phyloP scores from a whole-genome alignment of 2,113 vertebrate genomes.

The Zeus faber region DNA sequence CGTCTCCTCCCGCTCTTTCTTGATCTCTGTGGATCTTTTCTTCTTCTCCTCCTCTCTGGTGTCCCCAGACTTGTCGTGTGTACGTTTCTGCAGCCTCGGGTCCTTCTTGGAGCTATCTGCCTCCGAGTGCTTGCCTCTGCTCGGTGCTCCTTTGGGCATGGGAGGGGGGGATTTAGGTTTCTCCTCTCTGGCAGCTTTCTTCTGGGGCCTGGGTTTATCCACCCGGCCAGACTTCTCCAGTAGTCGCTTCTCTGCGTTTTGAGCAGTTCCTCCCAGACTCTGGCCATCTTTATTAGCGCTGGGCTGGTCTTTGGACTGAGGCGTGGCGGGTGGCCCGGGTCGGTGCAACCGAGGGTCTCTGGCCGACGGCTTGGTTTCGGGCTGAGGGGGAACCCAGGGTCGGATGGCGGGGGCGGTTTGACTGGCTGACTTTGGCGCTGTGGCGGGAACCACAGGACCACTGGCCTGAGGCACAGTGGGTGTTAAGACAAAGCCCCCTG shows the following conservation, averaged over 20 bases:
- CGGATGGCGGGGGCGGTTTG: conserved; percentile 75
- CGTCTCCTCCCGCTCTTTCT: conserved; percentile 85
- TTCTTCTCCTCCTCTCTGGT: conserved; percentile 78
- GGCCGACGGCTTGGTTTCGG: conserved; percentile 80
- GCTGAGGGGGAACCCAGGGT: conserved; percentile 76
- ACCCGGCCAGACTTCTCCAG: conserved; percentile 77
- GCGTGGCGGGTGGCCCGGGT: conserved; percentile 49
- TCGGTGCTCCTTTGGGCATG: conserved; percentile 74
- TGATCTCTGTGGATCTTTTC: conserved; percentile 80
- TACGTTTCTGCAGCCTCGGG: conserved; percentile 85
- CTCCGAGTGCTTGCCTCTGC: conserved; percentile 77
- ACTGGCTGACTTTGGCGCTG: conserved; percentile 47
- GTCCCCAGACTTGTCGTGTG: conserved; percentile 82
- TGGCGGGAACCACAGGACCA: conserved; percentile 2
- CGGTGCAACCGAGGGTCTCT: conserved; percentile 93
- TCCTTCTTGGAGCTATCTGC: conserved; percentile 83
- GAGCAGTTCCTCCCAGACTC: conserved; percentile 22
- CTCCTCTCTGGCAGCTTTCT: conserved; percentile 79
- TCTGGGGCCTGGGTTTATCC: conserved; percentile 77
- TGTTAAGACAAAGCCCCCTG: conserved; percentile 49
- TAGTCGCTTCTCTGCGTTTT: conserved; percentile 72
- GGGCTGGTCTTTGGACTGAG: conserved; percentile 81
- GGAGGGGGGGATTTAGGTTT: conserved; percentile 83
- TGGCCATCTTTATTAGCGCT: conserved; percentile 78
- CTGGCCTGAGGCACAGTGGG: background rate